Conservation (phyloP, 2,113 vertebrate species). For the Cyprinus carpio region DNA sequence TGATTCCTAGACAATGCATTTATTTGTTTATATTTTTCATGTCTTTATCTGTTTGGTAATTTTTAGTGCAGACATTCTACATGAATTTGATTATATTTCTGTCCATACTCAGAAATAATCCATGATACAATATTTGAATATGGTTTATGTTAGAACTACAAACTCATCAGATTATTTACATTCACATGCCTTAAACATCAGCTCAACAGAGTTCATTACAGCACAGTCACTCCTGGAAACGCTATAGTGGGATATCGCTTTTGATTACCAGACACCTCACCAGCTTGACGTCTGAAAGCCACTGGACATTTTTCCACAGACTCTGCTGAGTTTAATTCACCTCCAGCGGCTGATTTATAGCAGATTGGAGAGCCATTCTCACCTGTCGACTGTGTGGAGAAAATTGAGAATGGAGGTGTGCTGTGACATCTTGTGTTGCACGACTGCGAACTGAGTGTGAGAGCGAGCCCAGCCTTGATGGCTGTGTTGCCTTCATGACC, state of each 20-base stretch:
- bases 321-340: conserved; percentile 60
- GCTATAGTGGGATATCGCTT: conserved; percentile 17
- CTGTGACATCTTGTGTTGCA: conserved; percentile 68
- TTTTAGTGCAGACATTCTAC: not conserved
- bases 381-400: conserved; percentile 58
- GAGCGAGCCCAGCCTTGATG: conserved; percentile 58
- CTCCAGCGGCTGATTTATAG: conserved; percentile 56
- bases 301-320: conserved; percentile 37
- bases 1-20: not conserved
- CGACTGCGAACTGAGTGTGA: conserved; percentile 61
- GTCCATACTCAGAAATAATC: not conserved
- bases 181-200: not conserved
- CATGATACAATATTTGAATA: not conserved
- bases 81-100: not conserved
- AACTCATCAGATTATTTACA: not conserved
- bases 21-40: not conserved
- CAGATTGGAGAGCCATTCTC: conserved; percentile 62
- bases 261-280: conserved; percentile 34
- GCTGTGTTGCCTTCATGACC: conserved; percentile 61
- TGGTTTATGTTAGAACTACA: not conserved
- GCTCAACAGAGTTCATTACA: conserved; percentile 14
- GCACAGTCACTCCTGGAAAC: not conserved
- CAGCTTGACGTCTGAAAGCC: conserved; percentile 18
- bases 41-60: not conserved
- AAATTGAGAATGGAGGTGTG: conserved; percentile 61